phyloP scores from a whole-genome alignment of 53 echinoderm and acorn worm genomes.

The Paelopatides confundens region DNA sequence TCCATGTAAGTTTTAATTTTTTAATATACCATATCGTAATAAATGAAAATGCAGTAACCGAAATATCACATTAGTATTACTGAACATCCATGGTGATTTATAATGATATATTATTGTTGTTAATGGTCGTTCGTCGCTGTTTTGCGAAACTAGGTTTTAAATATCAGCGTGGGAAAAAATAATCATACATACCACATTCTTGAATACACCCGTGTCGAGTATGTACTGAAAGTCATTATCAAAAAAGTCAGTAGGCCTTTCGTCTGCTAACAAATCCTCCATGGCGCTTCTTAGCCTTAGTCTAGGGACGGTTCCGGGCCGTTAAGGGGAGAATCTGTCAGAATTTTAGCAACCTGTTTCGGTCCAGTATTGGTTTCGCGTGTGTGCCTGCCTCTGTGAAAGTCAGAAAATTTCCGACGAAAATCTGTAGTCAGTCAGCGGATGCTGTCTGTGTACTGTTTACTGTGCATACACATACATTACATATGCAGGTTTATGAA shows the following conservation, averaged over 20 bases:
- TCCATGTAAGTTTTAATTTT: no score
- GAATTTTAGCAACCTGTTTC: slow-evolving; percentile 28
- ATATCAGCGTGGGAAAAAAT: no score
- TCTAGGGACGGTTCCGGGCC: slow-evolving; percentile 95
- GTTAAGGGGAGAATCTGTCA: slow-evolving; percentile 89
- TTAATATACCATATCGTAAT: no score
- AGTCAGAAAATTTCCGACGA: not conserved
- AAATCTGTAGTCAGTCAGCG: not conserved
- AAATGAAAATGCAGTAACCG: no score
- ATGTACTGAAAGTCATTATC: slow-evolving; percentile 94
- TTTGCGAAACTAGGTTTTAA: no score
- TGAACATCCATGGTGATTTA: no score
- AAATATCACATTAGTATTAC: no score
- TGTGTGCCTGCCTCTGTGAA: slow-evolving; percentile 8
- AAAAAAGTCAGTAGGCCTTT: slow-evolving; percentile 79
- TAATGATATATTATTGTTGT: no score
- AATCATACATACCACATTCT: slow-evolving; percentile 83
- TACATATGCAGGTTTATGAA: not conserved
- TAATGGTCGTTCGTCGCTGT: no score
- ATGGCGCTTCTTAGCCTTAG: slow-evolving; percentile 92
- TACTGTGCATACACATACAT: not conserved
- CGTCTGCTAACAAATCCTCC: slow-evolving; percentile 90
- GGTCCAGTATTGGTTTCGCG: slow-evolving; percentile 43
- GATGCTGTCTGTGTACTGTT: not conserved
- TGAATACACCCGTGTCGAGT: slow-evolving; percentile 92